Evolutionary conservation across 2,797 vertebrate genomes (phyloP), one percentile per base, ranked within the genome.

Genomic region (Neoniphon sammara): DNA sequence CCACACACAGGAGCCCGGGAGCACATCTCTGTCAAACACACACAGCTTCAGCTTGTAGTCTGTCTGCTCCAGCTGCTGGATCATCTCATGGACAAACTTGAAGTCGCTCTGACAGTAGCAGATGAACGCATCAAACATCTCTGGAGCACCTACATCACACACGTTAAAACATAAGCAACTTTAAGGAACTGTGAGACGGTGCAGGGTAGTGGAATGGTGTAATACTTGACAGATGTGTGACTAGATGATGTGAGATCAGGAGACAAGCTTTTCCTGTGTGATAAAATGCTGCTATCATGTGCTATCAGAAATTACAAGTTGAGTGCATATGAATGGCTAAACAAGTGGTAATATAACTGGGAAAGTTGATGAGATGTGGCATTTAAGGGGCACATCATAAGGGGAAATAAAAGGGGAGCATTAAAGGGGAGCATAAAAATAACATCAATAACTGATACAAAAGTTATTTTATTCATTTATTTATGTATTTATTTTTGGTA

Each of bases 71-170:
- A 99, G 89, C 88, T 97, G 93, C 55, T 72, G 93, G 90, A 99
- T 99, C 97, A 99, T 99, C 85, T 97, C 95, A 3, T 95, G 93
- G 42, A 99, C 98, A 81, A 99, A 99, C 21, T 90, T 70, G 2
- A 99, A 93, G 90, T 99, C 98, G 0, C 89, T 95, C 69, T 95
- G 88, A 91, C 97, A 99, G 93, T 99, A 99, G 91, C 98, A 99
- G 91, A 99, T 98, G 91, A 99, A 99, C 70, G 98, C 98, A 49
- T 99, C 97, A 6, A 99, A 99, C 66, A 86, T 55, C 89, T 99
- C 98, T 0, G 96, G 96, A n/a, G 77, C 36, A 0, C 88, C 91
- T 84, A 2, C 18, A 17, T 31, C 25, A 14, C 9, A 23, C 36
- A 72, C 15, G 59, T 31, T 39, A 18, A 50, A 42, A 34, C 8